A percentile compares a stretch with the other conserved stretches of the same genome.
Evolutionary conservation across 2,797 vertebrate genomes (phyloP).

Genomic region (Premnoplex brunnescens): DNA sequence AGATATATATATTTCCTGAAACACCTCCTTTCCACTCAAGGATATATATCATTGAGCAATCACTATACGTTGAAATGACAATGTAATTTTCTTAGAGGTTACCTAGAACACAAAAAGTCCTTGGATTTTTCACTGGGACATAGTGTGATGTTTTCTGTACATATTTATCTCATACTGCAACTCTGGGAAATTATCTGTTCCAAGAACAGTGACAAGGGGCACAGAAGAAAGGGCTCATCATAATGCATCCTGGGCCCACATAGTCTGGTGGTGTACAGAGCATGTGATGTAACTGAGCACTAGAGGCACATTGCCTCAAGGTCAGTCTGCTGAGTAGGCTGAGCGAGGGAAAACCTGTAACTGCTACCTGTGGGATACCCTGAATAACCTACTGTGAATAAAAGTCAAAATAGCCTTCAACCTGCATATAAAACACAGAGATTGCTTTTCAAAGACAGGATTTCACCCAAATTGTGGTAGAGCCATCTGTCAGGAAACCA

Average conservation of each 20-base stretch:
- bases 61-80: neutral
- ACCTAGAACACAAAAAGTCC: neutral
- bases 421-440: neutral
- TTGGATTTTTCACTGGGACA: neutral
- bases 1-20: neutral
- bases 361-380: rapidly evolving
- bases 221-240: neutral
- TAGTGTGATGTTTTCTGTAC: neutral
- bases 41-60: neutral
- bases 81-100: neutral
- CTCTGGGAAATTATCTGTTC: neutral
- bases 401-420: neutral
- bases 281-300: rapidly evolving
- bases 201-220: neutral
- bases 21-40: neutral
- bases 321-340: rapidly evolving
- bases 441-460: neutral
- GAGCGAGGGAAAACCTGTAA: neutral
- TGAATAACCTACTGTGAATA: neutral
- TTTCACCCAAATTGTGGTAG: neutral
- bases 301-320: rapidly evolving
- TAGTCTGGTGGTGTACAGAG: neutral
- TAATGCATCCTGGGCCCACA: rapidly evolving
- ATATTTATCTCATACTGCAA: neutral
- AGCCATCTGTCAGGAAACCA: neutral